Base-by-base conservation (phyloP, 2,888 invertebrate species). In the Caradrina clavipalpis region DNA sequence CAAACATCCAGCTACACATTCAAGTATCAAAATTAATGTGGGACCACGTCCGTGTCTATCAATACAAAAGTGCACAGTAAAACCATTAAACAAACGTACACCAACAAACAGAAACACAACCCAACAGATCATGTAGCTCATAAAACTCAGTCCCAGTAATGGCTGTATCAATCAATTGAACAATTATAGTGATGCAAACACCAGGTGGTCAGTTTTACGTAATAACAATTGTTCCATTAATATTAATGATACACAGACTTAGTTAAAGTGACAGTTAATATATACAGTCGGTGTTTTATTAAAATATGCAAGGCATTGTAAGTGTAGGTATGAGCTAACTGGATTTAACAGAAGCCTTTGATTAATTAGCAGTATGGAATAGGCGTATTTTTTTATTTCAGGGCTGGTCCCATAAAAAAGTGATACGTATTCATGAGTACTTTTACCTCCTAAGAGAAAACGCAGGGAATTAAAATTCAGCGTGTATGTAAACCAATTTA, bases 151-250 rank as follows among this genome's bases (percentile, higher is more conserved):
- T 75, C 67, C 66, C 54, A 67, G 85, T 88, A 88, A 86, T 87
- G 77, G 82, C 79, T 84, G 87, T 88, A 91, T 92, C 92, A 92
- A 92, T 93, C 91, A 91, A 88, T 75, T 65, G 79, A 86, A 89
- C 90, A 90, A 91, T 92, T 89, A 92, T 76, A 86, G 73, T 88
- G 88, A 89, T 86, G 88, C 88, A 88, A 90, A 89, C 89, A 73
- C 92, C 93, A 92, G 93, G 92, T 92, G 93, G 92, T 82, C 90
- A 83, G 73, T 26, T 86, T 90, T 88, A 90, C 87, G 89, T 88
- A 91, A 91, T 86, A 84, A 83, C 84, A 83, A 90, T 90, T 89
- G 90, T 90, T 89, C 81, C 76, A 90, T 88, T 88, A 89, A 91
- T 90, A 91, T 89, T 90, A 88, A 80, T 76, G 71, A 74, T 66